These are phyloP conservation scores for Bombus ignitus DNA, from an alignment of 1,140 invertebrate genomes.

Conservation along the genomic window DNA sequence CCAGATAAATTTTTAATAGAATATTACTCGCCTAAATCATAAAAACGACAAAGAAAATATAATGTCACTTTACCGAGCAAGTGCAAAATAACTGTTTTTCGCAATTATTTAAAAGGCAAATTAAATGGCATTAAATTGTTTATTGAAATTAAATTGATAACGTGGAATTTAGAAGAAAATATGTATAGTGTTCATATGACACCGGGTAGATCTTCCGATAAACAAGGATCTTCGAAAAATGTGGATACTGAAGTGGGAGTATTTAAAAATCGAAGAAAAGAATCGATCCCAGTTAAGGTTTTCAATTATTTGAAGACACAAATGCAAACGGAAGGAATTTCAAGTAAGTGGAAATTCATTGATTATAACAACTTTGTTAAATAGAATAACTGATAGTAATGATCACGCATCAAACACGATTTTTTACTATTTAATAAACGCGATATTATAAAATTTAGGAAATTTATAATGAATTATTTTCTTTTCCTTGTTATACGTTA, in stretches of 20 bases:
- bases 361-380: background rate
- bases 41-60: background rate
- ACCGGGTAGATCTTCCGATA: slow-evolving; percentile 58
- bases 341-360: slow-evolving; percentile 61
- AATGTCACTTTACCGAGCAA: background rate
- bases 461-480: background rate
- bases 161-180: background rate
- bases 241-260: slow-evolving; percentile 63
- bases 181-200: slow-evolving; percentile 78
- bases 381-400: background rate
- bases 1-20: background rate
- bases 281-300: slow-evolving; percentile 72
- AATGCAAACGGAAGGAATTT: slow-evolving; percentile 66
- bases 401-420: background rate
- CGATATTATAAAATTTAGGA: background rate
- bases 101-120: background rate
- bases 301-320: slow-evolving; percentile 73
- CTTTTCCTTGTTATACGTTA: background rate
- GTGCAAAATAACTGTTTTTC: slow-evolving; percentile 1
- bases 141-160: background rate
- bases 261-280: slow-evolving; percentile 64
- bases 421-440: background rate
- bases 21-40: background rate
- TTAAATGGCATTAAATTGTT: background rate
- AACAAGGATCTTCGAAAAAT: slow-evolving; percentile 54